phyloP scores from a whole-genome alignment of 2,113 vertebrate species.

The Pongo pygmaeus region DNA sequence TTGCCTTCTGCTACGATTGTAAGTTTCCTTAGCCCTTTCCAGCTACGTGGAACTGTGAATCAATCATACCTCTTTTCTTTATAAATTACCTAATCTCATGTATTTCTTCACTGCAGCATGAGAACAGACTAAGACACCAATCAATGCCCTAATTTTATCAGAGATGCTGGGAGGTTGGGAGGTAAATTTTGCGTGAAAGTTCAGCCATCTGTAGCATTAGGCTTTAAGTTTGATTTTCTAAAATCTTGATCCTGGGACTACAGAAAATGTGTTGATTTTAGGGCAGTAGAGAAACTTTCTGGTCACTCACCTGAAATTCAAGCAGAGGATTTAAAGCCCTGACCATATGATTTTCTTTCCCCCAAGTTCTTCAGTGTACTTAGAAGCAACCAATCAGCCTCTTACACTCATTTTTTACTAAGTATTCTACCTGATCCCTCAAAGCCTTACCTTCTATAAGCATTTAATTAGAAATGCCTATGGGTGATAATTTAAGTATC shows the following conservation, averaged over 20 bases:
- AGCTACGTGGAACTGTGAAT: no score
- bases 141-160: not conserved
- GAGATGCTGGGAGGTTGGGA: not conserved
- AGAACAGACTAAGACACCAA: no score
- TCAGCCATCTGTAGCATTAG: not conserved
- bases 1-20: no score
- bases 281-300: not conserved
- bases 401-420: not conserved
- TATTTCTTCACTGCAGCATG: no score
- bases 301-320: not conserved
- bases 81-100: no score
- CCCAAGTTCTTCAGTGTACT: not conserved
- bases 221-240: not conserved
- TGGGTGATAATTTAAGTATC: not conserved
- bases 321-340: not conserved
- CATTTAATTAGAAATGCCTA: not conserved
- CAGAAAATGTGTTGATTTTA: not conserved
- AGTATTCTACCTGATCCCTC: not conserved
- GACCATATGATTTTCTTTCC: not conserved
- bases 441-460: not conserved
- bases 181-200: conserved; percentile 1
- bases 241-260: not conserved
- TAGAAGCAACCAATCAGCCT: not conserved
- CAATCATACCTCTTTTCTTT: no score
- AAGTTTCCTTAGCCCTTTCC: no score